A percentile compares a stretch with the other conserved stretches of the same genome.
phyloP scores from a whole-genome alignment of 2,113 vertebrate species.

The Leptosomus discolor region DNA sequence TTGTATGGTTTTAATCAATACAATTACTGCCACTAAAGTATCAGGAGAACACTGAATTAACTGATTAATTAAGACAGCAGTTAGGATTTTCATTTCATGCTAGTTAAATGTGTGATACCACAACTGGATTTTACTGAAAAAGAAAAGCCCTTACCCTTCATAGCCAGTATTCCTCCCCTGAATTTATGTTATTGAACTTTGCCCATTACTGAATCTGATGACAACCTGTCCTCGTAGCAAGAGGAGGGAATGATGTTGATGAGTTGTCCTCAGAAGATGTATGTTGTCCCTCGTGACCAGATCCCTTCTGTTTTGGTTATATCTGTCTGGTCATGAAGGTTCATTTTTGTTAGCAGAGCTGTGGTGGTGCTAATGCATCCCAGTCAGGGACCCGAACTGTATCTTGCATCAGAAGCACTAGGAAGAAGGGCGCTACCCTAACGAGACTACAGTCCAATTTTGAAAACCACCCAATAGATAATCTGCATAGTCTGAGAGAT shows the following conservation, averaged over 20 bases:
- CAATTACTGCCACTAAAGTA: not conserved
- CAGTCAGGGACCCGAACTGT: not conserved
- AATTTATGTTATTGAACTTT: not conserved
- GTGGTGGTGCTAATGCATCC: accelerated
- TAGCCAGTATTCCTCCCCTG: not conserved
- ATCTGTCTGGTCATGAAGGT: not conserved
- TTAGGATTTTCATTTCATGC: not conserved
- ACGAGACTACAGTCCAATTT: not conserved
- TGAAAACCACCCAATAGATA: not conserved
- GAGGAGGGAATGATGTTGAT: not conserved
- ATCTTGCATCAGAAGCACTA: not conserved
- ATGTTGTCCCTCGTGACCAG: not conserved
- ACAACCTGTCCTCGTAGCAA: not conserved
- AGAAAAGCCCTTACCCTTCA: not conserved
- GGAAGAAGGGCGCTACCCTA: not conserved
- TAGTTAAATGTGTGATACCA: not conserved
- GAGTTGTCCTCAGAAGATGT: not conserved
- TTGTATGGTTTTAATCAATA: not conserved
- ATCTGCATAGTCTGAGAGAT: not conserved
- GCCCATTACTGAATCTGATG: not conserved
- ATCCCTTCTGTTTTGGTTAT: not conserved
- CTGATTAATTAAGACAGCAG: not conserved
- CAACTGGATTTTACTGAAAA: not conserved
- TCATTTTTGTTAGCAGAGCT: not conserved
- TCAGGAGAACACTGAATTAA: not conserved